A percentile compares a stretch with the other conserved stretches of the same genome.
These are phyloP conservation scores for Panzeria rudis DNA, from an alignment of 2,888 invertebrate genomes.

Conservation along the genomic window DNA sequence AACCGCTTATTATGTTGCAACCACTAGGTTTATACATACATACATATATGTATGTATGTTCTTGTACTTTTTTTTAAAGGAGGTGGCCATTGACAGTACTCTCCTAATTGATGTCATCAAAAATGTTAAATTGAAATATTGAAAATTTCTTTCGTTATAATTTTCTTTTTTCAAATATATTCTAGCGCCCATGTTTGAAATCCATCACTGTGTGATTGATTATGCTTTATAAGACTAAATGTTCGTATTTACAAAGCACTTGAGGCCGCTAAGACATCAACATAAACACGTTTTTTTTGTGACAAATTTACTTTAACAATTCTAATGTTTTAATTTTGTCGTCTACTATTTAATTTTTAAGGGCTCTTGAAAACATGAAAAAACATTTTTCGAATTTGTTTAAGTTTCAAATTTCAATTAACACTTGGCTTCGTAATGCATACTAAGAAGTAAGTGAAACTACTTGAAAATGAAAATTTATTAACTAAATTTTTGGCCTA, in stretches of 20 bases:
- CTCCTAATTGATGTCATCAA: not conserved
- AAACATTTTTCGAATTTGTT: constrained; percentile 32
- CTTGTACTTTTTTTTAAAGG: too few species aligned
- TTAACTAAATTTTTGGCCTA: not conserved
- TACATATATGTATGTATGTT: too few species aligned
- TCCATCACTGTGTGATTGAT: constrained; percentile 27
- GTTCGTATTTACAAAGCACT: constrained; percentile 46
- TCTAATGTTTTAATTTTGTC: constrained; percentile 33
- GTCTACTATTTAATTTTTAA: constrained; percentile 28
- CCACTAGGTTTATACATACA: too few species aligned
- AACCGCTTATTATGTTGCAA: too few species aligned
- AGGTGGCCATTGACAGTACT: constrained; percentile 2
- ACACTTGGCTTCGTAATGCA: constrained; percentile 31
- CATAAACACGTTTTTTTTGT: constrained; percentile 18
- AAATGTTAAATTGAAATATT: constrained; percentile 3
- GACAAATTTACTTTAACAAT: not conserved
- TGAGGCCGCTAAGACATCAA: constrained; percentile 32
- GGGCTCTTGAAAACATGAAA: constrained; percentile 33
- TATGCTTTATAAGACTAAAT: not conserved
- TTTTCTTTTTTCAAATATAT: not conserved
- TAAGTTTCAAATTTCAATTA: constrained; percentile 57
- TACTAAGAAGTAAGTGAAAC: not conserved
- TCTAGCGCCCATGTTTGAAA: not conserved
- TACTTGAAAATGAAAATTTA: not conserved
- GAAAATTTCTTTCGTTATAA: not conserved